These are phyloP conservation scores for Zootermopsis nevadensis DNA, from an alignment of 2,888 invertebrate genomes.

Conservation along the genomic window DNA sequence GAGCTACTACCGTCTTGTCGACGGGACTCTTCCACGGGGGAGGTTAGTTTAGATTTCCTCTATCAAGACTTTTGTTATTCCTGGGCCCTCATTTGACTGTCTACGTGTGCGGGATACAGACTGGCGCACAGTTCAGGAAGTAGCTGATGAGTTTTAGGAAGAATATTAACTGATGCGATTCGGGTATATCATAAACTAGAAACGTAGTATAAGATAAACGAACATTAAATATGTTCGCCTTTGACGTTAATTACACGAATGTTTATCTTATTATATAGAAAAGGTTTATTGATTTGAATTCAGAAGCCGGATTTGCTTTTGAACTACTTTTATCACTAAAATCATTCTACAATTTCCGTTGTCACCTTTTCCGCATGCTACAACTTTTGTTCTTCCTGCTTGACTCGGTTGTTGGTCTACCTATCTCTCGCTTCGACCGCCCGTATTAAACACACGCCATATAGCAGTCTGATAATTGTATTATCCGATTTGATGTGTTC, in stretches of 20 bases:
- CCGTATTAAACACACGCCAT: constrained; percentile 17
- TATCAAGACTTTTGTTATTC: background rate
- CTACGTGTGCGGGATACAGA: background rate
- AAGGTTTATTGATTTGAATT: background rate
- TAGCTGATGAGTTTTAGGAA: no score
- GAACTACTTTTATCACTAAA: no score
- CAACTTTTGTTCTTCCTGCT: background rate
- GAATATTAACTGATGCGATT: no score
- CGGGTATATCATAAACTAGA: background rate
- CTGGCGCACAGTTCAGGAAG: background rate
- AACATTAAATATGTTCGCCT: background rate
- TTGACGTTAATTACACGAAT: background rate
- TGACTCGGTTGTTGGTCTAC: background rate
- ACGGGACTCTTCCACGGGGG: no score
- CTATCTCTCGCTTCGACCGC: background rate
- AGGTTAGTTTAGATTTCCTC: no score
- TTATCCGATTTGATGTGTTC: constrained; percentile 26
- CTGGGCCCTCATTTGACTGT: background rate
- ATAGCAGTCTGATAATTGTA: constrained; percentile 19
- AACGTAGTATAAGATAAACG: background rate
- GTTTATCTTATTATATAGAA: no score
- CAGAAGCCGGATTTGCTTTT: background rate
- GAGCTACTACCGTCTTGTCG: no score
- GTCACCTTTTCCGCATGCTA: background rate
- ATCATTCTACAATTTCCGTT: background rate